Conservation (phyloP, 1,140 invertebrate genomes). For the Wiebesia pumilae region DNA sequence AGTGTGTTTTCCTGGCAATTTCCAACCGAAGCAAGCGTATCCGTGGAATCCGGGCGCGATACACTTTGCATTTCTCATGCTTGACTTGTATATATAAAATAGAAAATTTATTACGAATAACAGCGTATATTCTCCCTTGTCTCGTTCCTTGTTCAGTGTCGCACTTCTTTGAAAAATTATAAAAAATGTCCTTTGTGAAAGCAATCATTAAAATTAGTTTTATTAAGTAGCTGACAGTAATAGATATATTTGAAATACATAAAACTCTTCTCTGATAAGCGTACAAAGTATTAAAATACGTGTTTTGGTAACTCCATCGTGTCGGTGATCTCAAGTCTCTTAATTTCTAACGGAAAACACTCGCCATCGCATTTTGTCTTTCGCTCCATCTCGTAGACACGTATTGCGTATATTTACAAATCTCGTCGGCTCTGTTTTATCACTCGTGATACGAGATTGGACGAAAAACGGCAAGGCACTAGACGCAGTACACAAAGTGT, state of each 20-base stretch:
- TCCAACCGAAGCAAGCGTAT: constrained; percentile 35
- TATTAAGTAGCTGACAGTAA: neutral
- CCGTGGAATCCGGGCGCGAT: constrained; percentile 24
- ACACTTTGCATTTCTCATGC: constrained; percentile 38
- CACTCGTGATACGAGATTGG: neutral
- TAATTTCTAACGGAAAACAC: constrained; percentile 39
- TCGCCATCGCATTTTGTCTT: constrained; percentile 36
- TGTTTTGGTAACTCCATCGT: constrained; percentile 23
- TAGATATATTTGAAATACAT: constrained; percentile 27
- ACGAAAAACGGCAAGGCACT: constrained; percentile 42
- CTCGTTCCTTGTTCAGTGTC: neutral
- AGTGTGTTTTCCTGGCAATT: constrained; percentile 45
- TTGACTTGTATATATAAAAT: constrained; percentile 27
- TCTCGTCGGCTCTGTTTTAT: constrained; percentile 18
- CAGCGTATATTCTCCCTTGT: constrained; percentile 4
- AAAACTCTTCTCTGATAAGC: constrained; percentile 19
- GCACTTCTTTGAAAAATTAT: constrained; percentile 19
- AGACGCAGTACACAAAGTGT: neutral
- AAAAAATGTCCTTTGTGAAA: constrained; percentile 3
- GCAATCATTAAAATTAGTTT: neutral
- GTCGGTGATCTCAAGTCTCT: constrained; percentile 33
- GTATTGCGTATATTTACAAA: constrained; percentile 44
- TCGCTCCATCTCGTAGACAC: constrained; percentile 5
- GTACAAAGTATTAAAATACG: constrained; percentile 43
- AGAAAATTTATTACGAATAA: constrained; percentile 36